Conservation (phyloP, 2,797 vertebrate genomes). For the Hippocampus kuda region DNA sequence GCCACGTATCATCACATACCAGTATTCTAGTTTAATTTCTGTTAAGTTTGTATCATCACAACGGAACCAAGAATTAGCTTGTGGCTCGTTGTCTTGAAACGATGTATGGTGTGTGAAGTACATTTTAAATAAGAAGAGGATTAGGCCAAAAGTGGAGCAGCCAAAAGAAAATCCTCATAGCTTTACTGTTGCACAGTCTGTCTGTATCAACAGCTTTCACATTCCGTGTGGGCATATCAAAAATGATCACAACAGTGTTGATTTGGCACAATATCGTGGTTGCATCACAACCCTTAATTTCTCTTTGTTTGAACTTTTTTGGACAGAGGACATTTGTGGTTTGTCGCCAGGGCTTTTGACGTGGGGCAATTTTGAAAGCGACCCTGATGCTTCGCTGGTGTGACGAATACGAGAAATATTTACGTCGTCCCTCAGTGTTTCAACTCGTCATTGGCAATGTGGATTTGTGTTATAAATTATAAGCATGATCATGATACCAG, state of each 20-base stretch:
- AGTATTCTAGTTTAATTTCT: background rate
- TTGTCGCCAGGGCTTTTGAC: background rate
- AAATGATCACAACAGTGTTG: background rate
- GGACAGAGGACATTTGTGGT: background rate
- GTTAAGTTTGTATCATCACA: background rate
- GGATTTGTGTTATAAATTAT: too few species aligned
- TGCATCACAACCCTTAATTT: background rate
- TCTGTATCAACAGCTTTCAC: background rate
- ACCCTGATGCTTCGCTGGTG: too few species aligned
- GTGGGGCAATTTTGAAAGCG: too few species aligned
- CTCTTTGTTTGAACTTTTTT: background rate
- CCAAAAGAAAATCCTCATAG: slow-evolving; percentile 23
- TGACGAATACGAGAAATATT: too few species aligned
- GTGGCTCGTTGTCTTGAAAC: slow-evolving; percentile 1
- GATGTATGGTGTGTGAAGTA: slow-evolving; percentile 8
- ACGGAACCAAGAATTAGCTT: background rate
- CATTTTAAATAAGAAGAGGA: slow-evolving; percentile 14
- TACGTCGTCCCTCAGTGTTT: too few species aligned
- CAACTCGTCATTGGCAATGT: too few species aligned
- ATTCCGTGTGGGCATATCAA: slow-evolving; percentile 1
- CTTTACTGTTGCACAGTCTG: slow-evolving; percentile 9
- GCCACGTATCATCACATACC: background rate
- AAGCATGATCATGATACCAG: too few species aligned
- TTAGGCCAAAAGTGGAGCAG: slow-evolving; percentile 23
- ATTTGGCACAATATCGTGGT: background rate